A percentile compares a stretch with the other conserved stretches of the same genome.
Conservation (phyloP, 1,140 invertebrate species). For the Pseudoatta argentina region DNA sequence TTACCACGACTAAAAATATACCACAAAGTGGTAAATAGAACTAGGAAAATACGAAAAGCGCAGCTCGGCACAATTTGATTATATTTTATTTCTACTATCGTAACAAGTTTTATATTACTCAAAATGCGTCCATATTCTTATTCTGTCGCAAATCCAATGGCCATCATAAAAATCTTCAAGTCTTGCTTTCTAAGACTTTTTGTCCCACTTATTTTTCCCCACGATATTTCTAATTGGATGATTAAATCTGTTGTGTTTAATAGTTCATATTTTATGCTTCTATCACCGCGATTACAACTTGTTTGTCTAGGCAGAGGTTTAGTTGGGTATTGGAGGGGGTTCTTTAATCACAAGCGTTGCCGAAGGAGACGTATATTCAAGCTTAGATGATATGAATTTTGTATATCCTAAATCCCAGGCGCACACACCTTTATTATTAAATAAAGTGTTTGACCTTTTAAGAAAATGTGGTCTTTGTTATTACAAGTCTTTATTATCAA, state of each 20-base stretch:
- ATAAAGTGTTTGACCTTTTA: slow-evolving; percentile 80
- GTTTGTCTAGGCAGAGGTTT: slow-evolving; percentile 89
- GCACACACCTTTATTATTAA: slow-evolving; percentile 69
- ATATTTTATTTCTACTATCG: slow-evolving; percentile 49
- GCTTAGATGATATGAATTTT: slow-evolving; percentile 77
- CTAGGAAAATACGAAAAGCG: slow-evolving; percentile 42
- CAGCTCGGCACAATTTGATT: slow-evolving; percentile 41
- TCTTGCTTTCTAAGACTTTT: slow-evolving; percentile 69
- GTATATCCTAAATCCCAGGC: slow-evolving; percentile 74
- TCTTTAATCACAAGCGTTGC: slow-evolving; percentile 91
- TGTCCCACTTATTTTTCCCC: slow-evolving; percentile 64
- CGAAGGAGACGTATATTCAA: slow-evolving; percentile 87
- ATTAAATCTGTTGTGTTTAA: slow-evolving; percentile 61
- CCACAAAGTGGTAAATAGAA: slow-evolving; percentile 32
- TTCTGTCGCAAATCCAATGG: slow-evolving; percentile 4
- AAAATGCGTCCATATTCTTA: slow-evolving; percentile 57
- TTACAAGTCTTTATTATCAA: slow-evolving; percentile 65
- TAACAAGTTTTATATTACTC: slow-evolving; percentile 41
- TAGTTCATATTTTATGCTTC: slow-evolving; percentile 71
- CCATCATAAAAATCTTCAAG: slow-evolving; percentile 60
- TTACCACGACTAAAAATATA: slow-evolving; percentile 33
- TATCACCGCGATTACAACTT: slow-evolving; percentile 81
- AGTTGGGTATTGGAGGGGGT: slow-evolving; percentile 92
- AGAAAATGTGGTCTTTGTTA: slow-evolving; percentile 72
- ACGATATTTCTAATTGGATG: slow-evolving; percentile 65